Base-by-base conservation (phyloP, 92 coral and sea anemone genomes). In the Phymanthus crucifer region DNA sequence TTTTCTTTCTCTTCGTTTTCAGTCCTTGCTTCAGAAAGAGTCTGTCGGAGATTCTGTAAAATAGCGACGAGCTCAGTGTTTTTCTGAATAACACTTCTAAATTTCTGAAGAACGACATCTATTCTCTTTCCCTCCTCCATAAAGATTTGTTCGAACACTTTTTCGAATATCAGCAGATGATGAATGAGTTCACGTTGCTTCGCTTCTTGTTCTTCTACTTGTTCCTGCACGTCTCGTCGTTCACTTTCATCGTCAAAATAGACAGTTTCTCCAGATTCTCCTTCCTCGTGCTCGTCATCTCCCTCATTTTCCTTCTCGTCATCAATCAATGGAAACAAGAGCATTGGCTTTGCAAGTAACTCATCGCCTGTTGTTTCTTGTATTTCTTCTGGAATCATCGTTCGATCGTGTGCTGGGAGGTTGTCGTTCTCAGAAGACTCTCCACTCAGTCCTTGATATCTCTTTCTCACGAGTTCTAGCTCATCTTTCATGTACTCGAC, bases 91-190 rank as follows among this genome's bases (percentile, higher is more conserved):
- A 90, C 86, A 32, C 89, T 86, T 69, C 84, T 80, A 66, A 93
- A 47, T 33, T 90, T 93, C 66, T 85, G 80, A 43, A 84, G 86
- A 32, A 85, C 80, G 40, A 73, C 85, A n/a, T 87, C 93, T 17
- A 93, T 93, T 50, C 94, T 76, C 7, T 64, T 67, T 14, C 95
- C 94, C 43, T 93, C 97, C 48, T 93, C 91, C 6, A 76, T 56
- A 71, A 93, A 93, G 38, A 90, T 83, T 21, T 76, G 83, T 37
- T 93, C 94, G 33, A 93, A 80, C 3, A 78, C 85, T 27, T 84
- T 78, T 72, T 93, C 97, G 47, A 93, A 90, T 67, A 82, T 78
- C 6, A 80, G 38, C 29, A 93, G 75, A 40, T 93, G 97, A 50
- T 84, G 70, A 64, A 78, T 87, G 12, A 93, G 80, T 56, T 85